Base-by-base conservation (phyloP, 2,888 invertebrate species). In the Parochlus steinenii region DNA sequence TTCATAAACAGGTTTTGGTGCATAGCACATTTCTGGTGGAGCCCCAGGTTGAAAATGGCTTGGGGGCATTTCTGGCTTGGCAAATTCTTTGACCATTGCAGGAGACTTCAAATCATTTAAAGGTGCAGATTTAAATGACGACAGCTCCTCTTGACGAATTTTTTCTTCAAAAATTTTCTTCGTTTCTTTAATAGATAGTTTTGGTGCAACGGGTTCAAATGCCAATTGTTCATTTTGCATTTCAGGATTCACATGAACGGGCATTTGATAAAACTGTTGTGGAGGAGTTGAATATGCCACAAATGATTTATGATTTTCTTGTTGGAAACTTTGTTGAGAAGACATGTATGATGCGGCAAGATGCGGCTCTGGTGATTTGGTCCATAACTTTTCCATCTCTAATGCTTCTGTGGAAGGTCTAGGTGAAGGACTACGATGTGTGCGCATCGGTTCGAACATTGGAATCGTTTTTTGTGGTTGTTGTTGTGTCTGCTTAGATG, bases 331-430 rank as follows among this genome's bases (percentile, higher is more conserved):
- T 16, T 37, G 37, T 15, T 36, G 36, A 17, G 25, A 25, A 11
- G 10, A 3, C 12, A 29, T 8, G 5, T 4, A 10, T 22, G 24
- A 25, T 18, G 18, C 8, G 30, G 38, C 17, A 41, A 31, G n/a
- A 17, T 49, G 43, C 27, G 45, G 46, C 38, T 50, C 54, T 2
- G 55, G 54, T 4, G 46, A 43, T 30, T 35, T 37, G 6, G 71
- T 65, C 75, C 75, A 75, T 1, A 72, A 56, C 49, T 71, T 74
- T 43, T 75, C 74, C 74, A 75, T 75, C 37, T 67, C 63, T 28
- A 75, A 47, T 2, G 63, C 74, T 48, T 75, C 71, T 1, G 66
- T 64, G 3, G 74, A 74, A 6, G 75, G 71, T 39, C 64, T 66
- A 0, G 65, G 65, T 2, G 64, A 63, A 2, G 56, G 57, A 33